Evolutionary conservation across 2,888 invertebrate species (phyloP).

Genomic region (Rosalia funebris): DNA sequence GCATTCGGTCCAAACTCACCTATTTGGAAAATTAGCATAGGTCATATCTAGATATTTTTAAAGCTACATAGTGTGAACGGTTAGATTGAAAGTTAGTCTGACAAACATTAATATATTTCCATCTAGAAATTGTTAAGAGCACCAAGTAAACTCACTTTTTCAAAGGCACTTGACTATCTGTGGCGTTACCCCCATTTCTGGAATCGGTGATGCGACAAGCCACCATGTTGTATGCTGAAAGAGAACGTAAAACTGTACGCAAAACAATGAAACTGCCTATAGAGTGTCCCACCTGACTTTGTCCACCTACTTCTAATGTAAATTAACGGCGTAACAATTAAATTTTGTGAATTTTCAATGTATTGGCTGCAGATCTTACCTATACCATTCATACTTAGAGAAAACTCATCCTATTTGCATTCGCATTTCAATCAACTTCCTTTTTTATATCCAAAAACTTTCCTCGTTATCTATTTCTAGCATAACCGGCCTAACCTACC

Average conservation of each 20-base stretch:
- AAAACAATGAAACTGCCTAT: constrained; percentile 7
- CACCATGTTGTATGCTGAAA: constrained; percentile 98
- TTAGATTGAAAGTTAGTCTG: constrained; percentile 39
- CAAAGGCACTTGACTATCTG: constrained; percentile 97
- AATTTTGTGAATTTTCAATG: constrained; percentile 18
- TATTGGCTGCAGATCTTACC: too few relatives aligned
- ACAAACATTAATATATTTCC: constrained; percentile 24
- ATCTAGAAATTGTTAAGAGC: not conserved
- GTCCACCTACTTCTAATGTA: constrained; percentile 22
- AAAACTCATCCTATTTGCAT: too few relatives aligned
- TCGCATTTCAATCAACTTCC: too few relatives aligned
- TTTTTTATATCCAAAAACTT: too few relatives aligned
- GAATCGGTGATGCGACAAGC: constrained; percentile 95
- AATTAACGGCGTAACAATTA: constrained; percentile 12
- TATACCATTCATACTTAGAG: too few relatives aligned
- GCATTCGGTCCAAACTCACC: not conserved
- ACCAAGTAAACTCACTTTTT: constrained; percentile 83
- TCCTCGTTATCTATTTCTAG: too few relatives aligned
- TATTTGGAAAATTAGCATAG: not conserved
- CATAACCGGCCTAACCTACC: too few relatives aligned
- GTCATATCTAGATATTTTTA: not conserved
- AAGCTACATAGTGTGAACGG: not conserved
- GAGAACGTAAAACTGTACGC: constrained; percentile 42
- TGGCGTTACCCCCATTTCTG: constrained; percentile 83
- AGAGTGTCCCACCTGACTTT: constrained; percentile 20